These are phyloP conservation scores for Riparia riparia DNA, from an alignment of 2,113 vertebrate species.

Conservation along the genomic window DNA sequence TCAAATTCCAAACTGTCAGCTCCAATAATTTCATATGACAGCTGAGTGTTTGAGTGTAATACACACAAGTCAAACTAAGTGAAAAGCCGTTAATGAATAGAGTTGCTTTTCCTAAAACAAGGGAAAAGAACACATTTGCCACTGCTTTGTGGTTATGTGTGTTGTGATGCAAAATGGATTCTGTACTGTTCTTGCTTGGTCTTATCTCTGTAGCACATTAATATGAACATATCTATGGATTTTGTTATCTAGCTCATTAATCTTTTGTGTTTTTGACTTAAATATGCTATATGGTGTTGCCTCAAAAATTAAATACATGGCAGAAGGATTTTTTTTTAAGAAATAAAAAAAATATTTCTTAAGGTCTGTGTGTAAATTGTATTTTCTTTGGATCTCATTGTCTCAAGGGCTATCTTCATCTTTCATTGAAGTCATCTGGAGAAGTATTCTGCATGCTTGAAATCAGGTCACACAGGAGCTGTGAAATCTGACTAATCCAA, in stretches of 20 bases:
- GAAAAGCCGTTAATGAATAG: constrained; percentile 72
- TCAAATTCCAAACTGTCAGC: constrained; percentile 77
- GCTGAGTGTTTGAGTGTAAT: constrained; percentile 72
- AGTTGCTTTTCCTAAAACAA: constrained; percentile 49
- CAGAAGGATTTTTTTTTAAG: not conserved
- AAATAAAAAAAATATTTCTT: not conserved
- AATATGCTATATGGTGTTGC: not conserved
- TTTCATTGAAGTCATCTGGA: not conserved
- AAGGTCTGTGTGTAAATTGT: not conserved
- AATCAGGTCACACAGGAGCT: not conserved
- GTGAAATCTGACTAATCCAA: not conserved
- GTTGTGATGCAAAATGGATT: constrained; percentile 54
- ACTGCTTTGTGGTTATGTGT: constrained; percentile 16
- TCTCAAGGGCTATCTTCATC: not conserved
- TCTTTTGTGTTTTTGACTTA: not conserved
- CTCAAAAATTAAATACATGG: not conserved
- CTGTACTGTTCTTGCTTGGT: constrained; percentile 39
- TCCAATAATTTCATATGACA: constrained; percentile 74
- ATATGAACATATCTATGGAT: not conserved
- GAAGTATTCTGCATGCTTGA: not conserved
- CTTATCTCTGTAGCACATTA: constrained; percentile 31
- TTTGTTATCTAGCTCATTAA: not conserved
- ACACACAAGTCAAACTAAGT: constrained; percentile 57
- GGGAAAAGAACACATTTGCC: constrained; percentile 17
- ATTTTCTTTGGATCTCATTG: not conserved